Conservation (phyloP, 2,797 vertebrate species). For the Cynopterus sphinx region DNA sequence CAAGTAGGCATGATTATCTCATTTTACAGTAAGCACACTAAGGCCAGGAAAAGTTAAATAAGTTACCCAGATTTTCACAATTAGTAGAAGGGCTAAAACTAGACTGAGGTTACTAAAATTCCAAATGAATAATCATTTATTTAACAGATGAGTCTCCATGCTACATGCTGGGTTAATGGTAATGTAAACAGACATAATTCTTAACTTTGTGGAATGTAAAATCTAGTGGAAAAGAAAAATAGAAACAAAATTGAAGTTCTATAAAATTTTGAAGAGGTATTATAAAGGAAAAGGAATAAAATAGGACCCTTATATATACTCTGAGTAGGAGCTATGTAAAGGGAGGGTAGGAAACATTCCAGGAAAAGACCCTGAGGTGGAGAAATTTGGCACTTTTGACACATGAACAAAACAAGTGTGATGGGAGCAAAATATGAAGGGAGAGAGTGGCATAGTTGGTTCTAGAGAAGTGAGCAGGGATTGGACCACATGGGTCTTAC, state of each 20-base stretch:
- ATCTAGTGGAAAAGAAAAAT: not conserved
- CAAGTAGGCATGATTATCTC: not conserved
- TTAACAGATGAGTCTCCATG: not conserved
- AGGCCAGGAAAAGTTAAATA: not conserved
- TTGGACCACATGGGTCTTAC: not conserved
- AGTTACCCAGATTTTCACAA: not conserved
- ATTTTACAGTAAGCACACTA: constrained; percentile 25
- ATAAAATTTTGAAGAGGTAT: not conserved
- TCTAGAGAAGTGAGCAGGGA: not conserved
- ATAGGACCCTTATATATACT: not conserved
- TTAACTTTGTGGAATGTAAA: not conserved
- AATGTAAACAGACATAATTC: not conserved
- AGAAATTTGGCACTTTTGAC: not conserved
- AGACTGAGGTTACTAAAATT: not conserved
- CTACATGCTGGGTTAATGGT: not conserved
- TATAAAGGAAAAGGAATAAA: not conserved
- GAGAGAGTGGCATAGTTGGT: not conserved
- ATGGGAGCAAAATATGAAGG: not conserved
- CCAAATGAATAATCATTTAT: not conserved
- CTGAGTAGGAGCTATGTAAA: not conserved
- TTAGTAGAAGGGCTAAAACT: not conserved
- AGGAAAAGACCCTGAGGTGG: not conserved
- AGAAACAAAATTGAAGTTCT: not conserved
- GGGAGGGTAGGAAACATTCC: not conserved
- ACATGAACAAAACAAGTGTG: not conserved